Evolutionary conservation across 2,113 vertebrate species (phyloP).

Genomic region (Rana temporaria): DNA sequence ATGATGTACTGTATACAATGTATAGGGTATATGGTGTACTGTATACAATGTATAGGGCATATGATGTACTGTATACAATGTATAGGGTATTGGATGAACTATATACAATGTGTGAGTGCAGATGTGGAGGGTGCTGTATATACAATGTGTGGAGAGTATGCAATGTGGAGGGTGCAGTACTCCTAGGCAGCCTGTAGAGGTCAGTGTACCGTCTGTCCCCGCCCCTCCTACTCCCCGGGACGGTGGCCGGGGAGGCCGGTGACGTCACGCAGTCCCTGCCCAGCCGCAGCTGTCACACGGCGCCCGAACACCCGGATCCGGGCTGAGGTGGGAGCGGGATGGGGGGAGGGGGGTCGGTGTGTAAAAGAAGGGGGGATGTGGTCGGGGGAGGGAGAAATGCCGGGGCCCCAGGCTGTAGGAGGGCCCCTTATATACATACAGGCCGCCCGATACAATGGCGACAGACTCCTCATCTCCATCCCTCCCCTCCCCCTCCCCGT

Average conservation of each 20-base stretch:
- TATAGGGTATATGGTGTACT: background rate
- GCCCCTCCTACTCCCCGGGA: background rate
- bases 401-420: background rate
- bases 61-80: background rate
- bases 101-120: too few species aligned
- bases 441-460: too few species aligned
- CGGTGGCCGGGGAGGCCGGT: conserved; percentile 7
- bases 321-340: conserved; percentile 41
- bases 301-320: conserved; percentile 46
- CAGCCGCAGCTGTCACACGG: conserved; percentile 51
- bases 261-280: conserved; percentile 46
- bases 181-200: too few species aligned
- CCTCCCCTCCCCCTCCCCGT: too few species aligned
- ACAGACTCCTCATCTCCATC: too few species aligned
- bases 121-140: too few species aligned
- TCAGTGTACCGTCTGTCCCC: background rate
- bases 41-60: background rate
- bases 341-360: background rate
- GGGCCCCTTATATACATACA: too few species aligned
- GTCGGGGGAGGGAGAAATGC: conserved; percentile 11
- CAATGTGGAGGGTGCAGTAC: too few species aligned
- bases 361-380: background rate
- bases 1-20: background rate
- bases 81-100: too few species aligned
- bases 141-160: too few species aligned